phyloP scores from a whole-genome alignment of 2,113 vertebrate species.

The Prionailurus viverrinus region DNA sequence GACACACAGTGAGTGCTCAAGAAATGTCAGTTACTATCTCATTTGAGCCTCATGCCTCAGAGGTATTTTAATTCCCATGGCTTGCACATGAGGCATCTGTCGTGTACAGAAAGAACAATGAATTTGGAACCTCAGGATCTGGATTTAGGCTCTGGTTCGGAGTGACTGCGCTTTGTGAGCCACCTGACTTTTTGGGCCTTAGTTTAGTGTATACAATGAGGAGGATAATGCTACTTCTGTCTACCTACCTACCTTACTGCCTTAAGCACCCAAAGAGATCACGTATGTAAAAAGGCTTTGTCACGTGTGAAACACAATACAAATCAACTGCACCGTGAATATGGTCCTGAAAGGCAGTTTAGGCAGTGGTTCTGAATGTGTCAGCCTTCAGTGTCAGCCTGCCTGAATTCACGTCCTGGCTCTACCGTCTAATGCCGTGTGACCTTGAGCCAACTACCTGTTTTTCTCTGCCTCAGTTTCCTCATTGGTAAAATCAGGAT shows the following conservation, averaged over 20 bases:
- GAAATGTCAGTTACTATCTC: background rate
- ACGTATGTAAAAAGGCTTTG: background rate
- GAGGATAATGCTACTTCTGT: background rate
- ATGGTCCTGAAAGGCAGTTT: background rate
- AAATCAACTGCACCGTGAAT: background rate
- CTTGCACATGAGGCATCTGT: background rate
- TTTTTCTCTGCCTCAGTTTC: slow-evolving; percentile 19
- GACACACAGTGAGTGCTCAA: background rate
- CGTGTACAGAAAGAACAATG: background rate
- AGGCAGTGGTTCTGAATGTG: background rate
- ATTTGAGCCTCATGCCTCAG: background rate
- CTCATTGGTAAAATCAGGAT: slow-evolving; percentile 33
- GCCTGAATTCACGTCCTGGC: background rate
- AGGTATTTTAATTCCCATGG: background rate
- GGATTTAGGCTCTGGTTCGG: background rate
- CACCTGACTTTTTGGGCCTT: background rate
- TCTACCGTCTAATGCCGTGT: background rate
- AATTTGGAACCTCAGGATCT: background rate
- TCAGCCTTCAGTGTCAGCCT: background rate
- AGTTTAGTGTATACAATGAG: background rate
- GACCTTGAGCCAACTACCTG: background rate
- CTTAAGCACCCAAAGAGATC: background rate
- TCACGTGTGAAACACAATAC: background rate
- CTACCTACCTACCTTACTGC: background rate
- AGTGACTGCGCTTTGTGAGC: background rate